Evolutionary conservation across 2,888 invertebrate genomes (phyloP), one percentile per base, ranked within the genome.

Genomic region (Conomelus anceps): DNA sequence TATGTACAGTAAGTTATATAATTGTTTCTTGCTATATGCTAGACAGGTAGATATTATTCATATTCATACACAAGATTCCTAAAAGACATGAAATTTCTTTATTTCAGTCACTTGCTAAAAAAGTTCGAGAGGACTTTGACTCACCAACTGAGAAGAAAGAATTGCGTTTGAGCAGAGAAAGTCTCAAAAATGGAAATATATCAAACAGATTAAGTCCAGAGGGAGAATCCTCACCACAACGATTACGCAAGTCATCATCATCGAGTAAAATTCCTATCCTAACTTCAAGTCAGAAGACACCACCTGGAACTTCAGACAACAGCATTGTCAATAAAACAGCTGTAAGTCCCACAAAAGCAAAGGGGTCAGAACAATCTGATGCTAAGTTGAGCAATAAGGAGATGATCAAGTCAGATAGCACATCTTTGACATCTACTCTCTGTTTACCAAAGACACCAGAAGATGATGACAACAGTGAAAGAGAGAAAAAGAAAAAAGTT

Each of bases 111-210:
- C 93, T 95, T 85, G 94, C 95, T 4, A 94, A 94, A 88, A 94
- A 94, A 90, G 94, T 95, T 7, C 93, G 94, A 29, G 93, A 94
- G 89, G 95, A 95, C 92, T 94, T 94, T 91, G 93, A 93, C 88
- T 94, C 94, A 6, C 94, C 94, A 1, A 92, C 92, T 89, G 93
- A 93, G 91, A 89, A 89, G 84, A 20, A 63, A 63, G 63, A n/a
- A 63, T 63, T 63, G 63, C 63, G n/a, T n/a, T 63, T n/a, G 3
- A 63, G 63, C n/a, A 63, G 63, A 63, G 63, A 63, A 7, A 63
- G 63, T 63, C 63, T 63, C n/a, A 63, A 63, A 63, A 63, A 63
- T 63, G 63, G 63, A n/a, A 63, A 7, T 63, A 1, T n/a, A 63
- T 63, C 63, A 3, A 63, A 63, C n/a, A 63, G 63, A n/a, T 7